Base-by-base conservation (phyloP, 1,140 invertebrate genomes). In the Antheraea pernyi region DNA sequence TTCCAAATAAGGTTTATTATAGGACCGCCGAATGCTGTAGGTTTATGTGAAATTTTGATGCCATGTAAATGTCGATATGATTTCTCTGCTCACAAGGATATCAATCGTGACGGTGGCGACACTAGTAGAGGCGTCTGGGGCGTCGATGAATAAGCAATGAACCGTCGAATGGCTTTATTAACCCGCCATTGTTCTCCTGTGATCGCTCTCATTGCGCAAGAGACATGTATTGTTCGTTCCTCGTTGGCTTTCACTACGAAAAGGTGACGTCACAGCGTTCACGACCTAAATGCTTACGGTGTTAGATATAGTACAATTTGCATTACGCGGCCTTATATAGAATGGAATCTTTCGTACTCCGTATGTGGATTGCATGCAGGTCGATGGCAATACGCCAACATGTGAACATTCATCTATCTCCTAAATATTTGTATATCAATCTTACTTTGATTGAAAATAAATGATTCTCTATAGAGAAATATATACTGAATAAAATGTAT, bases 61-160 rank as follows among this genome's bases (percentile, higher is more conserved):
- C 46, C 46, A 53, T 53, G 46, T 53, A 53, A 53, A 53, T 53
- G 46, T 53, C 46, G 6, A 1, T 53, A 53, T 53, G 46, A 53
- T n/a, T 42, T 53, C 46, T 64, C 73, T 75, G 64, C 67, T 73
- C 75, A 71, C 77, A 79, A 89, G 85, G 82, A 88, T 81, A 88
- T 85, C 74, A 84, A 88, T 86, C 81, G 86, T 83, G 83, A 82
- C 80, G 72, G 82, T 83, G 80, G 85, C 75, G 76, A 71, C 66
- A 75, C 73, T 69, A 77, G 82, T 80, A 82, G 80, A 88, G 86
- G 88, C 80, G 86, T 89, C 81, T 71, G 78, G 81, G 90, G 90
- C 88, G 90, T 91, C 86, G 85, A 88, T 87, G 86, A 91, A 91
- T 92, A 89, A 84, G 86, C 86, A 88, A 92, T 90, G 88, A 89